A percentile compares a stretch with the other conserved stretches of the same genome.
phyloP scores from a whole-genome alignment of 2,113 vertebrate species.

The Epinephelus lanceolatus region DNA sequence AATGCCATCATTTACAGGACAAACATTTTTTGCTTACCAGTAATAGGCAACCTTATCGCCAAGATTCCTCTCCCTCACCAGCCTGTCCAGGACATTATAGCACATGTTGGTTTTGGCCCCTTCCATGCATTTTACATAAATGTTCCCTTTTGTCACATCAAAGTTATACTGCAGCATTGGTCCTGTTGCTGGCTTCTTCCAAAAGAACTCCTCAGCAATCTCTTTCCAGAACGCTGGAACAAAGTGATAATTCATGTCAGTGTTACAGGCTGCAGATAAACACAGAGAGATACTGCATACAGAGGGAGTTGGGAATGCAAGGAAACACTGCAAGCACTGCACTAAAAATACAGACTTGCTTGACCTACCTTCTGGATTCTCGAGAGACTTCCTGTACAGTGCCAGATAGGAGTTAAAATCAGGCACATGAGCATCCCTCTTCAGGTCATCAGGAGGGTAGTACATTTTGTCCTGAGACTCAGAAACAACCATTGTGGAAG shows the following conservation, averaged over 20 bases:
- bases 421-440: conserved; percentile 83
- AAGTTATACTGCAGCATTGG: conserved; percentile 86
- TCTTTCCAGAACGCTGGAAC: conserved; percentile 87
- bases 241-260: not conserved
- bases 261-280: conserved; percentile 26
- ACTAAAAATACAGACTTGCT: conserved; percentile 27
- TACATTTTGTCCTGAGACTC: conserved; percentile 78
- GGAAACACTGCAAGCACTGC: conserved; percentile 22
- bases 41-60: conserved; percentile 86
- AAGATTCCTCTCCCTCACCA: conserved; percentile 81
- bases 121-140: conserved; percentile 87
- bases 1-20: conserved; percentile 23
- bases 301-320: conserved; percentile 5
- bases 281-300: not conserved
- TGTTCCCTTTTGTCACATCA: conserved; percentile 83
- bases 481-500: conserved; percentile 79
- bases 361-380: conserved; percentile 86
- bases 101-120: conserved; percentile 89
- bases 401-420: conserved; percentile 83
- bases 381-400: conserved; percentile 84
- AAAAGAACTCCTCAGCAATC: conserved; percentile 84
- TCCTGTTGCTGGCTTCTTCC: conserved; percentile 84
- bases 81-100: conserved; percentile 87
- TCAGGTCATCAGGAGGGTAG: conserved; percentile 75
- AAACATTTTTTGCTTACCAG: conserved; percentile 82